Conservation (phyloP, 2,888 invertebrate genomes). For the Hemicrepidius hirtus region DNA sequence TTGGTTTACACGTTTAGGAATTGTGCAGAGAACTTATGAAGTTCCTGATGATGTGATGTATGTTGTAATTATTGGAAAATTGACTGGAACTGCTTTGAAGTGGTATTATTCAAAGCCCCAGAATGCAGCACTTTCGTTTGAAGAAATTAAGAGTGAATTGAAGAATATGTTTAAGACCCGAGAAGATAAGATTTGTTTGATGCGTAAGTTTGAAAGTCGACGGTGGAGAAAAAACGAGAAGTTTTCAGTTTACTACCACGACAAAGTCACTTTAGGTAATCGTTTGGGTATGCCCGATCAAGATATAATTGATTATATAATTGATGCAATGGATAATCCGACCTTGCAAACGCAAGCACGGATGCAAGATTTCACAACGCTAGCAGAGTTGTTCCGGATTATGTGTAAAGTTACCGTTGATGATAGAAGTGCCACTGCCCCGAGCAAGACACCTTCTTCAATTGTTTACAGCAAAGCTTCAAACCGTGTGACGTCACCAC, state of each 20-base stretch:
- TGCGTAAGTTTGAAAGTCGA: slow-evolving; percentile 12
- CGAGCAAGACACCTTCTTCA: neutral
- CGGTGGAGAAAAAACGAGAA: slow-evolving; percentile 3
- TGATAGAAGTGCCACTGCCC: neutral
- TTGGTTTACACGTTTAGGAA: neutral
- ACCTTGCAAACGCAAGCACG: too few species aligned
- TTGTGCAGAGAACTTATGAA: neutral
- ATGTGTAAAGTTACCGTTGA: too few species aligned
- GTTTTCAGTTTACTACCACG: slow-evolving; percentile 13
- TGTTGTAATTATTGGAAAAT: slow-evolving; percentile 3
- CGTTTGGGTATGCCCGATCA: neutral
- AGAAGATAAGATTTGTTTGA: neutral
- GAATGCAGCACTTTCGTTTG: neutral
- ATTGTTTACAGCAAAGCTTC: neutral
- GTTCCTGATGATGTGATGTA: slow-evolving; percentile 7
- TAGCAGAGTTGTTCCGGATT: neutral
- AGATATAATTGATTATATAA: slow-evolving; percentile 14
- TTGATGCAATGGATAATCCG: slow-evolving; percentile 21
- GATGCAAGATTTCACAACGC: neutral
- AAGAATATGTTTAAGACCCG: neutral
- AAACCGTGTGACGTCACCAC: too few species aligned
- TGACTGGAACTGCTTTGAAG: slow-evolving; percentile 3
- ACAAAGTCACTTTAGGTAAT: slow-evolving; percentile 25
- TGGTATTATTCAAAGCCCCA: slow-evolving; percentile 17
- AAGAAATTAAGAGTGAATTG: neutral